A percentile compares a stretch with the other conserved stretches of the same genome.
Conservation (phyloP, 1,140 invertebrate species). For the Gryllus bimaculatus region DNA sequence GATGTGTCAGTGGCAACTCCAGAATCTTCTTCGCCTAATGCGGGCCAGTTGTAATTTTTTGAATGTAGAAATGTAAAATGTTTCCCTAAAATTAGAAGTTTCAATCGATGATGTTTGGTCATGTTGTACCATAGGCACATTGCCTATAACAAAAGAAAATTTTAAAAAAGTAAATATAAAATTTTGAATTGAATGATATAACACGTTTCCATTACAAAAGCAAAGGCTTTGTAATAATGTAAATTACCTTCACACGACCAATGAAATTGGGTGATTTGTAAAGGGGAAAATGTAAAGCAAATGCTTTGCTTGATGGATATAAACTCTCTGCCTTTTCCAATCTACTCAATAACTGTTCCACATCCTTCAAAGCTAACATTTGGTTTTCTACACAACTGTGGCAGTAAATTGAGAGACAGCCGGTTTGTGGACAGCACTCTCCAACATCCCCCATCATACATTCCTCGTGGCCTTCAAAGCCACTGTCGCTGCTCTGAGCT, state of each 20-base stretch:
- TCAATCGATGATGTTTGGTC: constrained; percentile 70
- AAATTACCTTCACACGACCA: constrained; percentile 46
- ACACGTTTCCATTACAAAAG: neutral
- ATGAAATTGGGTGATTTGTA: constrained; percentile 58
- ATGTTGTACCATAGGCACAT: constrained; percentile 88
- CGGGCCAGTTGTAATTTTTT: constrained; percentile 13
- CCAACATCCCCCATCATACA: constrained; percentile 30
- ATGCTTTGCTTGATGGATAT: constrained; percentile 74
- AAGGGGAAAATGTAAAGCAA: constrained; percentile 59
- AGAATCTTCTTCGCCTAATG: neutral
- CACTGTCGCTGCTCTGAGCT: constrained; percentile 15
- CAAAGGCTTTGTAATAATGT: neutral
- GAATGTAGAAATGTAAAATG: constrained; percentile 42
- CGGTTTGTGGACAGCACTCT: constrained; percentile 21
- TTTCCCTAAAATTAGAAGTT: constrained; percentile 66
- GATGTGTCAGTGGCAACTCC: neutral
- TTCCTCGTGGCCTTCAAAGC: constrained; percentile 7
- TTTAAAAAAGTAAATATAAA: neutral
- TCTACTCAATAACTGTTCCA: constrained; percentile 57
- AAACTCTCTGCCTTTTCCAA: constrained; percentile 68
- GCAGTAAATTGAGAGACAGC: constrained; percentile 63
- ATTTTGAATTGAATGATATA: neutral
- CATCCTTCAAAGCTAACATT: constrained; percentile 59
- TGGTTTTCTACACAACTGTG: constrained; percentile 54
- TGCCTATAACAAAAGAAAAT: constrained; percentile 37